A percentile compares a stretch with the other conserved stretches of the same genome.
Evolutionary conservation across 2,888 invertebrate species (phyloP).

Genomic region (Chorisops tibialis): DNA sequence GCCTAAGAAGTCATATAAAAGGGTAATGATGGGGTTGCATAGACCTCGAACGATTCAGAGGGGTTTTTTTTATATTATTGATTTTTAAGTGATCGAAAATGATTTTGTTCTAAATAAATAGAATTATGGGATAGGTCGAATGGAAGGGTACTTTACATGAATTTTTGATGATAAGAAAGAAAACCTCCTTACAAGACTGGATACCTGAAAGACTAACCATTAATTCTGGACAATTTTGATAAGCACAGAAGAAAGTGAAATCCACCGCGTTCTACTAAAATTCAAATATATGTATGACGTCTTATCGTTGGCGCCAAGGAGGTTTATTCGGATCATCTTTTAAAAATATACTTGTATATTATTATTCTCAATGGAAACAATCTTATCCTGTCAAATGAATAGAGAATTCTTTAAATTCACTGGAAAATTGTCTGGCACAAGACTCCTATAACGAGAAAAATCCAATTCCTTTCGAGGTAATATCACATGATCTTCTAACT

Average conservation of each 20-base stretch:
- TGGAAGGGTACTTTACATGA: too few relatives aligned
- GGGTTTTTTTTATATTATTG: background rate
- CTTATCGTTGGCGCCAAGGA: conserved; percentile 20
- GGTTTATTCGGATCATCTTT: background rate
- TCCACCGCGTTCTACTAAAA: background rate
- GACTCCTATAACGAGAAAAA: too few relatives aligned
- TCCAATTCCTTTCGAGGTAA: too few relatives aligned
- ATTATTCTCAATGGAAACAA: too few relatives aligned
- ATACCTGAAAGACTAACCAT: background rate
- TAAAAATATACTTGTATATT: background rate
- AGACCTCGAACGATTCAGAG: too few relatives aligned
- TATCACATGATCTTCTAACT: background rate
- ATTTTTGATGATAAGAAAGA: too few relatives aligned
- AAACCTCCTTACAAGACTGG: background rate
- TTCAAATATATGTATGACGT: background rate
- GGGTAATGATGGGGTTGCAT: too few relatives aligned
- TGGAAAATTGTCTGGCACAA: too few relatives aligned
- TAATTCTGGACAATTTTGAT: conserved; percentile 13
- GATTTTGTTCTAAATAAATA: background rate
- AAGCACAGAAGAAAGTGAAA: background rate
- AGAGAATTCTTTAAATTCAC: too few relatives aligned
- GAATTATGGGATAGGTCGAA: too few relatives aligned
- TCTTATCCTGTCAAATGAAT: conserved; percentile 6
- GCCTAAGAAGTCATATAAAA: too few relatives aligned
- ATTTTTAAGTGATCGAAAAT: conserved; percentile 7